Conservation (phyloP, 1,140 invertebrate species). For the Lutraria rhynchaena region DNA sequence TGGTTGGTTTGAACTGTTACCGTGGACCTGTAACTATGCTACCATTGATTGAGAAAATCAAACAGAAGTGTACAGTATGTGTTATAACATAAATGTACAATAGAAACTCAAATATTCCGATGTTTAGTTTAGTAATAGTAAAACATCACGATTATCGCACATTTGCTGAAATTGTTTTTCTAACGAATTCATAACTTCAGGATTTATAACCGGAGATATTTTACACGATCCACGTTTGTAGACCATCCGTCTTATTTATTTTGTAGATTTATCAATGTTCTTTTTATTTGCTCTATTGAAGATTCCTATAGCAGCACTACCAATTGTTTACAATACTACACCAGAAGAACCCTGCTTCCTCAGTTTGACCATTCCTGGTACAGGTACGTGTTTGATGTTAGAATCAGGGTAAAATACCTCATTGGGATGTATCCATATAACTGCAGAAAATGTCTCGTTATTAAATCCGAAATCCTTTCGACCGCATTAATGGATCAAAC, state of each 20-base stretch:
- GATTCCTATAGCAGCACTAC: constrained; percentile 29
- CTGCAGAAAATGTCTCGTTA: no score
- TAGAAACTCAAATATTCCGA: neutral
- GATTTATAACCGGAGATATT: neutral
- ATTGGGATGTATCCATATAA: no score
- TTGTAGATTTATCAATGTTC: neutral
- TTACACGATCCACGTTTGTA: neutral
- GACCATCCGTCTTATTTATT: neutral
- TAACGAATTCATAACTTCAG: neutral
- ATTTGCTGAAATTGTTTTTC: neutral
- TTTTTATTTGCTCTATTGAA: neutral
- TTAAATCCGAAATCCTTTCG: no score
- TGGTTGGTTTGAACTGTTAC: constrained; percentile 77
- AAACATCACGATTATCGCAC: neutral
- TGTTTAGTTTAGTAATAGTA: neutral
- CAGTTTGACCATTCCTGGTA: constrained; percentile 1
- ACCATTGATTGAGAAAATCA: constrained; percentile 66
- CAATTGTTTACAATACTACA: constrained; percentile 8
- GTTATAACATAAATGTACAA: neutral
- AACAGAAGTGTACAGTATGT: constrained; percentile 59
- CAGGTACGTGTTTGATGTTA: constrained; percentile 17
- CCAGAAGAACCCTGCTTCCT: neutral
- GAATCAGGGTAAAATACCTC: no score
- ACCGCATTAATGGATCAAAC: no score
- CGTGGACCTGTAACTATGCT: constrained; percentile 75